These are phyloP conservation scores for Pheosia tremula DNA, from an alignment of 2,888 invertebrate species.

Conservation along the genomic window DNA sequence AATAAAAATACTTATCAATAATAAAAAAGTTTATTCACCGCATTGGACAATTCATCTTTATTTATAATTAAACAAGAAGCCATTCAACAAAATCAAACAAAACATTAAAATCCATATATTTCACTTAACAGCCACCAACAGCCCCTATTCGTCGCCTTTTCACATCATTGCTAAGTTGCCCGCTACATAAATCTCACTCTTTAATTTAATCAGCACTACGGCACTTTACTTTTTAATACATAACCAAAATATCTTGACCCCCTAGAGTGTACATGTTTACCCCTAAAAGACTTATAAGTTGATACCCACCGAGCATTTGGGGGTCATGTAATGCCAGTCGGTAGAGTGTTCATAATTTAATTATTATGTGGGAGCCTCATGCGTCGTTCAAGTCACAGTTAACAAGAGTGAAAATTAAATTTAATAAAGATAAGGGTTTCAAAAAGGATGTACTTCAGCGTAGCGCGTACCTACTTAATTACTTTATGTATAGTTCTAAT, in stretches of 20 bases:
- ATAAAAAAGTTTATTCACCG: background rate
- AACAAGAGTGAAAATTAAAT: slow-evolving; percentile 56
- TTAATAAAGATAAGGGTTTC: slow-evolving; percentile 46
- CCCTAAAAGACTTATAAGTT: slow-evolving; percentile 30
- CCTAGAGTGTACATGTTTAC: slow-evolving; percentile 39
- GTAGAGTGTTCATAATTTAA: slow-evolving; percentile 64
- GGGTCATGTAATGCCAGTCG: slow-evolving; percentile 45
- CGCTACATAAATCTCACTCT: slow-evolving; percentile 76
- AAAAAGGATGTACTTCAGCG: slow-evolving; percentile 28
- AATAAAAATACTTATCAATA: no score
- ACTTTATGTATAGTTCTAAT: background rate
- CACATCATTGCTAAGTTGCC: slow-evolving; percentile 81
- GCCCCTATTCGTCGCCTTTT: slow-evolving; percentile 76
- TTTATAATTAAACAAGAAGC: background rate
- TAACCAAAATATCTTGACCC: slow-evolving; percentile 56
- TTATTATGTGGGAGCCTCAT: slow-evolving; percentile 65
- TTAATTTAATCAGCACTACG: slow-evolving; percentile 82
- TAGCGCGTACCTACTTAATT: slow-evolving; percentile 12
- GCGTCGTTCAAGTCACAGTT: slow-evolving; percentile 52
- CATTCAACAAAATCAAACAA: slow-evolving; percentile 2
- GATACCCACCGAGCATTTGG: slow-evolving; percentile 19
- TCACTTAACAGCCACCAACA: slow-evolving; percentile 59
- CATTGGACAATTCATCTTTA: background rate
- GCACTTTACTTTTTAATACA: slow-evolving; percentile 61
- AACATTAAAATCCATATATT: slow-evolving; percentile 51